A percentile compares a stretch with the other conserved stretches of the same genome.
Evolutionary conservation across 2,113 vertebrate species (phyloP).

Genomic region (Laticauda colubrina): DNA sequence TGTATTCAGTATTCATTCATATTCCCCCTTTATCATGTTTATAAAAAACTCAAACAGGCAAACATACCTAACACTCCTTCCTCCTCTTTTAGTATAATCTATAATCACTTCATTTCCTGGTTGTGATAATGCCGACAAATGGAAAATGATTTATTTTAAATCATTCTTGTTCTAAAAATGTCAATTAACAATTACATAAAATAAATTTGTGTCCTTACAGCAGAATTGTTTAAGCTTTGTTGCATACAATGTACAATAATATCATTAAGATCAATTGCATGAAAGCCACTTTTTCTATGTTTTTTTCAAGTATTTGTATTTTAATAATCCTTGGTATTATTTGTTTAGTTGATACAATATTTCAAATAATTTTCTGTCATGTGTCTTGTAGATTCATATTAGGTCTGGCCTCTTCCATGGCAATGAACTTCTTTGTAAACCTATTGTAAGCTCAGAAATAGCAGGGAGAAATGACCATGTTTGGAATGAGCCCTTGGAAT

Average conservation of each 20-base stretch:
- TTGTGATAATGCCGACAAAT: neutral
- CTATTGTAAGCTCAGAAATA: conserved; percentile 87
- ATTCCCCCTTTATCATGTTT: no score
- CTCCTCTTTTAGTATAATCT: neutral
- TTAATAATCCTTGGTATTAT: neutral
- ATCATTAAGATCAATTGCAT: neutral
- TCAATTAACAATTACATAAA: neutral
- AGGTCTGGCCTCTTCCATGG: conserved; percentile 97
- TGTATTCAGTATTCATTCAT: no score
- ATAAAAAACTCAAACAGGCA: no score
- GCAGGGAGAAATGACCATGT: conserved; percentile 86
- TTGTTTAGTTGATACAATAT: neutral
- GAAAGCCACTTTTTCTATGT: neutral
- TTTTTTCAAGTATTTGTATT: neutral
- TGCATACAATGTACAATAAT: neutral
- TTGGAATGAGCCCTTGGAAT: conserved; percentile 90
- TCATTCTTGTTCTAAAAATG: neutral
- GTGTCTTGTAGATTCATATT: conserved; percentile 83
- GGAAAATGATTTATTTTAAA: neutral
- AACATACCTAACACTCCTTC: no score
- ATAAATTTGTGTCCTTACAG: neutral
- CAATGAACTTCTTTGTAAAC: conserved; percentile 92
- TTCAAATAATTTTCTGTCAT: conserved; percentile 4
- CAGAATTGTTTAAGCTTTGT: neutral
- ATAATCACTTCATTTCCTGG: neutral